Conservation (phyloP, 1,140 invertebrate species). For the Diprion similis region DNA sequence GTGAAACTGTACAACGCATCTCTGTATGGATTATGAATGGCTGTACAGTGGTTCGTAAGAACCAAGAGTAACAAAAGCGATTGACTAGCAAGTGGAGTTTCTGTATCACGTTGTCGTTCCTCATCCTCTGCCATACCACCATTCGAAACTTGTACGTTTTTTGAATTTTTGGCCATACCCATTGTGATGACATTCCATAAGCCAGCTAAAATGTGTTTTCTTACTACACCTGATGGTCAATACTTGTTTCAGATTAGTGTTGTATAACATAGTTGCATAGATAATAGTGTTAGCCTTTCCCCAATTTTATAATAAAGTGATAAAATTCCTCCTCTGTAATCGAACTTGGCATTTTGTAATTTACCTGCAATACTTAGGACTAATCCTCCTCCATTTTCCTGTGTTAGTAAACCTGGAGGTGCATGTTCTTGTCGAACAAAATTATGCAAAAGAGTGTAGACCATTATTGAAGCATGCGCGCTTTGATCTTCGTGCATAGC, state of each 20-base stretch:
- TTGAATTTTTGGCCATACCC: slow-evolving; percentile 63
- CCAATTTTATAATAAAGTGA: slow-evolving; percentile 13
- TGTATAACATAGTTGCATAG: slow-evolving; percentile 8
- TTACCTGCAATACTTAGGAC: slow-evolving; percentile 83
- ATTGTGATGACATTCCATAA: slow-evolving; percentile 81
- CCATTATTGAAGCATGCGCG: slow-evolving; percentile 75
- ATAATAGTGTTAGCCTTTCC: slow-evolving; percentile 16
- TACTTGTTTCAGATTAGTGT: not conserved
- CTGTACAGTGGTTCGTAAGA: slow-evolving; percentile 90
- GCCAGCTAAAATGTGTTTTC: slow-evolving; percentile 68
- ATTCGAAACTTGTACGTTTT: slow-evolving; percentile 56
- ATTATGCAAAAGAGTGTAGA: slow-evolving; percentile 80
- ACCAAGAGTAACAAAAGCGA: slow-evolving; percentile 87
- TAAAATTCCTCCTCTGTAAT: not conserved
- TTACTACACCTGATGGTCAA: slow-evolving; percentile 7
- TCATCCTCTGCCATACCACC: slow-evolving; percentile 47
- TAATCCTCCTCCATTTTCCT: slow-evolving; percentile 76
- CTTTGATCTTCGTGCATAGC: slow-evolving; percentile 77
- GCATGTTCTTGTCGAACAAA: slow-evolving; percentile 79
- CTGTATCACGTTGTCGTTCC: slow-evolving; percentile 58
- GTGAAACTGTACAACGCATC: slow-evolving; percentile 84
- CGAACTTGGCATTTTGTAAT: slow-evolving; percentile 32
- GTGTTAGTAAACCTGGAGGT: slow-evolving; percentile 71
- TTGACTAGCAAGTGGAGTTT: slow-evolving; percentile 84
- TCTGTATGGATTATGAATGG: slow-evolving; percentile 81